Conservation (phyloP, 2,888 invertebrate species). For the Hyposoter didymator region DNA sequence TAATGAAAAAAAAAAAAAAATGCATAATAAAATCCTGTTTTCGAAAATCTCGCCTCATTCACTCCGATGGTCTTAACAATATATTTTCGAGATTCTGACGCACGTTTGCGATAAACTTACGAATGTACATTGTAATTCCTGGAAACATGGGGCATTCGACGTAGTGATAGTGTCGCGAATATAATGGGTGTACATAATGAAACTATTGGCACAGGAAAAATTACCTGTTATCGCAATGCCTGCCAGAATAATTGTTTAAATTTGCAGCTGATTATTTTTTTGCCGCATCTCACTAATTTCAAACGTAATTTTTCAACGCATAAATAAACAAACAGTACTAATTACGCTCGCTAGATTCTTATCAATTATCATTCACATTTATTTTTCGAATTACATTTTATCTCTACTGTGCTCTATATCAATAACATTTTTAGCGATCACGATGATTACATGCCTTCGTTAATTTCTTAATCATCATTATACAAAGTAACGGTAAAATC, state of each 20-base stretch:
- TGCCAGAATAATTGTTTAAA: neutral
- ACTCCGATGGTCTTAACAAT: neutral
- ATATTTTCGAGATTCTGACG: slow-evolving; percentile 28
- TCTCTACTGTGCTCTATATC: too few relatives aligned
- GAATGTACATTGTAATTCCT: neutral
- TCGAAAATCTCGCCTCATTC: slow-evolving; percentile 16
- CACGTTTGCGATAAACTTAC: slow-evolving; percentile 42
- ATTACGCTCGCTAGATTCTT: neutral
- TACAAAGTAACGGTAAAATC: too few relatives aligned
- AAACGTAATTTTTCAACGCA: neutral
- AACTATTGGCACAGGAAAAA: slow-evolving; percentile 6
- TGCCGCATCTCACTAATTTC: neutral
- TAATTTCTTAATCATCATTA: neutral
- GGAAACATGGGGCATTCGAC: neutral
- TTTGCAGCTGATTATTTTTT: neutral
- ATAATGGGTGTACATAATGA: neutral
- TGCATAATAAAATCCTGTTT: slow-evolving; percentile 26
- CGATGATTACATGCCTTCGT: neutral
- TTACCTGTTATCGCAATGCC: neutral
- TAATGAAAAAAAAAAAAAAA: slow-evolving; percentile 19
- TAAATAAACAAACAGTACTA: neutral
- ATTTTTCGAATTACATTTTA: neutral
- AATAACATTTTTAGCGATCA: neutral
- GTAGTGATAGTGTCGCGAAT: neutral
- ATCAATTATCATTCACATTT: too few relatives aligned